phyloP scores from a whole-genome alignment of 2,797 vertebrate genomes.

The Telmatherina bonti region DNA sequence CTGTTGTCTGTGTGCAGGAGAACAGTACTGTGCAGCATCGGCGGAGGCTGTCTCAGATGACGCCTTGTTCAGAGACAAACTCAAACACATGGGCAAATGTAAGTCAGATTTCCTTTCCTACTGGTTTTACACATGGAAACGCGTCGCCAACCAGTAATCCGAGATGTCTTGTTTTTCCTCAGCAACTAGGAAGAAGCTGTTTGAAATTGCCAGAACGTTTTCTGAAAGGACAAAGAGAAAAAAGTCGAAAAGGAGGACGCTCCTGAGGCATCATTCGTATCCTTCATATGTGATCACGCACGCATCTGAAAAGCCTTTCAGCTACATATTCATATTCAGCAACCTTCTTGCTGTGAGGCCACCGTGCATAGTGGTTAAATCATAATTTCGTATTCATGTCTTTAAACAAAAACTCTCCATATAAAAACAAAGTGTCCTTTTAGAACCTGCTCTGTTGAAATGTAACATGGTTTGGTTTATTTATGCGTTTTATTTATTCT shows the following conservation, averaged over 20 bases:
- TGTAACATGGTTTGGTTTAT: no score
- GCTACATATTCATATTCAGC: no score
- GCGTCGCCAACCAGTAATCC: not conserved
- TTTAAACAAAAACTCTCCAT: no score
- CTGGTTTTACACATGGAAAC: not conserved
- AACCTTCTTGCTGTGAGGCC: no score
- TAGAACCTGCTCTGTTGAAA: no score
- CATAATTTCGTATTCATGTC: no score
- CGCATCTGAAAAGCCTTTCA: no score
- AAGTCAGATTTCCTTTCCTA: slow-evolving; percentile 67
- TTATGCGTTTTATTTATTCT: no score
- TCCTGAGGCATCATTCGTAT: slow-evolving; percentile 95
- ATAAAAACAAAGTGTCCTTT: no score
- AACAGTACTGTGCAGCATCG: slow-evolving; percentile 77
- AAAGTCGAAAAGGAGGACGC: slow-evolving; percentile 91
- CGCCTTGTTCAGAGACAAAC: slow-evolving; percentile 96
- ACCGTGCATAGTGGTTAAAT: no score
- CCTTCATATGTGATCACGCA: slow-evolving; percentile 73
- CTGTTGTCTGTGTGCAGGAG: slow-evolving; percentile 74
- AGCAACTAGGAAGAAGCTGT: slow-evolving; percentile 97
- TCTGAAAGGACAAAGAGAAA: slow-evolving; percentile 97
- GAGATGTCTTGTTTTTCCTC: slow-evolving; percentile 48
- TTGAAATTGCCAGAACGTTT: slow-evolving; percentile 95
- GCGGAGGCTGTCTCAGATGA: slow-evolving; percentile 92
- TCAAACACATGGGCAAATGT: slow-evolving; percentile 99